These are phyloP conservation scores for Arizona elegans DNA, from an alignment of 2,113 vertebrate genomes.

Conservation along the genomic window DNA sequence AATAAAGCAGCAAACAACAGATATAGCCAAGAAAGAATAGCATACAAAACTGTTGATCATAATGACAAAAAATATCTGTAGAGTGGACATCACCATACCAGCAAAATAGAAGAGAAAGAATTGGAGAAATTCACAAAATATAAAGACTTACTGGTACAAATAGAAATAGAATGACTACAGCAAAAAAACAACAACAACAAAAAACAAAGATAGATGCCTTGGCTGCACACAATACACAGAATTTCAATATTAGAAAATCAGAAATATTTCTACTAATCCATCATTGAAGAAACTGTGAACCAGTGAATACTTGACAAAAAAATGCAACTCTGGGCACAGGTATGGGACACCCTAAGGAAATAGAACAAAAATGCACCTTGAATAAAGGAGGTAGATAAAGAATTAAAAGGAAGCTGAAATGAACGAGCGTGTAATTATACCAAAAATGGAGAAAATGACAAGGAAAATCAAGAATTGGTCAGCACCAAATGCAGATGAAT, in stretches of 20 bases:
- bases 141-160: background rate
- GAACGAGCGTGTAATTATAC: background rate
- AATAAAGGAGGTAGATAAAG: background rate
- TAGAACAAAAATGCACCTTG: background rate
- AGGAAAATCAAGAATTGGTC: background rate
- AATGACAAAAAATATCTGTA: background rate
- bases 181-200: background rate
- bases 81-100: background rate
- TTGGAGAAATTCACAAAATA: background rate
- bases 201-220: background rate
- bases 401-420: background rate
- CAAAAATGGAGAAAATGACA: background rate
- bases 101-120: background rate
- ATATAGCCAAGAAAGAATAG: background rate
- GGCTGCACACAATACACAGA: background rate
- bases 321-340: background rate
- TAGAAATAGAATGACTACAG: background rate
- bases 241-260: background rate
- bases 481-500: background rate
- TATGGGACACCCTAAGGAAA: background rate
- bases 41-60: background rate
- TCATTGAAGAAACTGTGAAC: background rate
- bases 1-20: background rate
- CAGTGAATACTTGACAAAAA: background rate
- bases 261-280: background rate